Conservation (phyloP, 2,888 invertebrate genomes). For the Empis livida region DNA sequence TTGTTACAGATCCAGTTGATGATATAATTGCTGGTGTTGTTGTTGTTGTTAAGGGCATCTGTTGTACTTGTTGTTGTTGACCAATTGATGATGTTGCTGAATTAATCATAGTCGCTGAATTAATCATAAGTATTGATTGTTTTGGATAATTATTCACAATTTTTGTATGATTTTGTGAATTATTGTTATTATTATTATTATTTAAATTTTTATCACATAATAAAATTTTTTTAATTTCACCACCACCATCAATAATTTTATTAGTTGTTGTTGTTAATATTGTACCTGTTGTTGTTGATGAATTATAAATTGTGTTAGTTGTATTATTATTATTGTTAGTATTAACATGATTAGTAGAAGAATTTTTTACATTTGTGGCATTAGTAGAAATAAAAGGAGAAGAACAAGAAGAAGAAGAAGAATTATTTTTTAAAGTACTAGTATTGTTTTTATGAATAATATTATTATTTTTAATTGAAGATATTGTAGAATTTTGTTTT, state of each 20-base stretch:
- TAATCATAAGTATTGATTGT: conserved; percentile 16
- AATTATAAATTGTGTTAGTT: too few species aligned
- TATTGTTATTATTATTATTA: conserved; percentile 4
- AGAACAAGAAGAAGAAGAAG: conserved; percentile 7
- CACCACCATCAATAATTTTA: background rate
- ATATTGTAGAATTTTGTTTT: too few species aligned
- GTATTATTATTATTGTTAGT: background rate
- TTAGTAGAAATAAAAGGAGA: conserved; percentile 12
- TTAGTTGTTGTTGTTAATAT: conserved; percentile 11
- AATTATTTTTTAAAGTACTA: background rate
- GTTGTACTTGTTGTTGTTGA: conserved; percentile 3
- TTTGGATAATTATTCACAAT: conserved; percentile 5
- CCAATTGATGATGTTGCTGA: conserved; percentile 12
- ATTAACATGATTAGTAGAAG: conserved; percentile 4
- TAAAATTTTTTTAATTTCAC: background rate
- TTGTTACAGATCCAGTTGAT: conserved; percentile 15
- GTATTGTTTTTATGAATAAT: too few species aligned
- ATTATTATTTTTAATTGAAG: too few species aligned
- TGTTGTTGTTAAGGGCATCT: conserved; percentile 9
- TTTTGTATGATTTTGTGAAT: conserved; percentile 7
- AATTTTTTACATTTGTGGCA: conserved; percentile 8
- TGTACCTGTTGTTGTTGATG: too few species aligned
- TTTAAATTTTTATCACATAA: conserved; percentile 4
- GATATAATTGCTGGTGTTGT: conserved; percentile 14
- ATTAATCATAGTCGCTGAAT: conserved; percentile 17